These are phyloP conservation scores for Chaetodon auriga DNA, from an alignment of 2,113 vertebrate species.

Conservation along the genomic window DNA sequence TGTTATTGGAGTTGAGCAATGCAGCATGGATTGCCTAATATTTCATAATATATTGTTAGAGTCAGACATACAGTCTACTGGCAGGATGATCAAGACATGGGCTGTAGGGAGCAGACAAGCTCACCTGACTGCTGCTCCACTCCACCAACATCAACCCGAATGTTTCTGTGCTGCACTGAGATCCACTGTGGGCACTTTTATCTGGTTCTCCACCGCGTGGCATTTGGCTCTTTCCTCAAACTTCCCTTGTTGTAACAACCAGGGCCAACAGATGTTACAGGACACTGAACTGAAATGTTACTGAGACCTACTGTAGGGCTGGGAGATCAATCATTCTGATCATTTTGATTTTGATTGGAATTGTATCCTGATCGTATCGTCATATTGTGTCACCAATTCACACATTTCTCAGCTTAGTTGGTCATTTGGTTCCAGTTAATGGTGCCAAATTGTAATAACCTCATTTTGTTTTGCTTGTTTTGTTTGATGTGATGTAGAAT, in stretches of 20 bases:
- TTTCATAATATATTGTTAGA: slow-evolving; percentile 47
- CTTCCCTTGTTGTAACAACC: background rate
- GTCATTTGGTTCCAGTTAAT: background rate
- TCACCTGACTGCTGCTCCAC: slow-evolving; percentile 13
- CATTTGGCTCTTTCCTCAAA: background rate
- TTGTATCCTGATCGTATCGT: background rate
- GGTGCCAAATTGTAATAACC: background rate
- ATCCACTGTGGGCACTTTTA: background rate
- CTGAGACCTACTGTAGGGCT: background rate
- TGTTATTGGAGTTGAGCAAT: background rate
- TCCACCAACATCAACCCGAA: slow-evolving; percentile 13
- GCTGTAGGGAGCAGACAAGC: slow-evolving; percentile 22
- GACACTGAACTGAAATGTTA: background rate
- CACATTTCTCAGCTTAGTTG: background rate
- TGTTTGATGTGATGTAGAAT: background rate
- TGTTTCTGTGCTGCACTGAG: slow-evolving; percentile 2
- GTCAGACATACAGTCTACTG: slow-evolving; percentile 15
- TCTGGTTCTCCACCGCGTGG: background rate
- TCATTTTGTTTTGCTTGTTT: background rate
- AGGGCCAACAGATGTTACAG: background rate
- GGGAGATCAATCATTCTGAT: background rate
- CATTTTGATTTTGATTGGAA: too few relatives aligned
- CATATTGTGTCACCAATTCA: background rate
- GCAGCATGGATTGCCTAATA: slow-evolving; percentile 24
- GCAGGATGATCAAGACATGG: slow-evolving; percentile 27